Base-by-base conservation (phyloP, 2,888 invertebrate species). In the Harpalus rufipes region DNA sequence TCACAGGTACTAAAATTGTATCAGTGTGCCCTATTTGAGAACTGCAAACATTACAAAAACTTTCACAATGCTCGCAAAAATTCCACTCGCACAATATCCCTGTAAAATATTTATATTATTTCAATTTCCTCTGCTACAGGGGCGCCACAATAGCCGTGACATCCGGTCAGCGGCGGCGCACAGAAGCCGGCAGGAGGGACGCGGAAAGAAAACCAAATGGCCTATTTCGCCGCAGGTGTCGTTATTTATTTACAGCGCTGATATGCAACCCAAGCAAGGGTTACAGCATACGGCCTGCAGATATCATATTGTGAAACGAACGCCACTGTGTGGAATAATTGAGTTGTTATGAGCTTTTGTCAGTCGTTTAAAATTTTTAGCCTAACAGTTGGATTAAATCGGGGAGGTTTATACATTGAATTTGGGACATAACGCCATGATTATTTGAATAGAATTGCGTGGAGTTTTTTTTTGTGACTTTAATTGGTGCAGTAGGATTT, bases 71-170 rank as follows among this genome's bases (percentile, higher is more conserved):
- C 78, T 58, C 4, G 56, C 78, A 56, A 58, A 78, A 78, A 78
- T 58, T 58, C 18, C 78, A 16, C 58, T 12, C 10, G 56, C 21
- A 74, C 74, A 74, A 51, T 74, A 25, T 78, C 56, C 78, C 72
- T 21, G 81, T 81, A 81, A 81, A 81, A 81, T 81, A 81, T 81
- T 81, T 81, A 81, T 81, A 81, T 81, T 81, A 81, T 81, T 81
- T 81, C 81, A 81, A 81, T 81, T 81, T 81, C 81, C 81, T 44
- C 16, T 21, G n/a, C 58, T 32, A 32, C 12, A 32, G 32, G 81
- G 72, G 25, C 44, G 56, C 68, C 81, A 81, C 81, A 81, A 81
- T 68, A 72, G 68, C 68, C 81, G 68, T 68, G 68, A 81, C 81
- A 81, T 81, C 81, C 81, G 81, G 81, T 81, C 81, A 81, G 72